Percentiles rank a stretch among this genome's conserved stretches.
Evolutionary conservation across 2,888 invertebrate species (phyloP).

Genomic region (Drosophila demipolita): DNA sequence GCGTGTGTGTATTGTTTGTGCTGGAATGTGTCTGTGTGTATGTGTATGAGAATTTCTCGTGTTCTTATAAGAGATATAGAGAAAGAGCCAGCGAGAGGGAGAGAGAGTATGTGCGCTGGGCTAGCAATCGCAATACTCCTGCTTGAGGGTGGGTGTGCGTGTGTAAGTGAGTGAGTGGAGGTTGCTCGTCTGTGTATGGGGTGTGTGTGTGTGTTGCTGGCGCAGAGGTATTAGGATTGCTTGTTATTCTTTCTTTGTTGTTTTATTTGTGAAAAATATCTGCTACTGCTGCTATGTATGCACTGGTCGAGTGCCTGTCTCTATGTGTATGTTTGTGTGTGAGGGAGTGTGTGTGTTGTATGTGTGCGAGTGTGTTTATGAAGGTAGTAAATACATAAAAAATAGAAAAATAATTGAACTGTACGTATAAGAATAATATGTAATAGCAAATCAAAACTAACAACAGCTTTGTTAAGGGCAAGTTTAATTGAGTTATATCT

Average conservation of each 20-base stretch:
- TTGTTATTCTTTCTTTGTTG: slow-evolving; percentile 81
- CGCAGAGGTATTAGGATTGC: slow-evolving; percentile 68
- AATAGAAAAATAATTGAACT: slow-evolving; percentile 50
- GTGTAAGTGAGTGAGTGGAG: slow-evolving; percentile 13
- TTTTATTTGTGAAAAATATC: slow-evolving; percentile 79
- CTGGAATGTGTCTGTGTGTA: slow-evolving; percentile 41
- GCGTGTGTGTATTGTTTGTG: slow-evolving; percentile 55
- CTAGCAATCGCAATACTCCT: slow-evolving; percentile 53
- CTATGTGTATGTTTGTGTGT: slow-evolving; percentile 18
- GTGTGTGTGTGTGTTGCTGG: slow-evolving; percentile 33
- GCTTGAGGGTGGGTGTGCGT: slow-evolving; percentile 27
- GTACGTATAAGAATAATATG: slow-evolving; percentile 55
- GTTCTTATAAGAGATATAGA: slow-evolving; percentile 43
- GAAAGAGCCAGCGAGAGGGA: slow-evolving; percentile 16
- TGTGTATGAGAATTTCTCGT: slow-evolving; percentile 59
- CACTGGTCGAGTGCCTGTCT: slow-evolving; percentile 58
- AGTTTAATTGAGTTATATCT: slow-evolving; percentile 46
- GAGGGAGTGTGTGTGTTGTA: slow-evolving; percentile 12
- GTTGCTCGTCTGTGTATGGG: slow-evolving; percentile 16
- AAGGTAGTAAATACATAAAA: slow-evolving; percentile 71
- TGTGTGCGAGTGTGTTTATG: slow-evolving; percentile 47
- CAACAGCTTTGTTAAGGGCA: slow-evolving; percentile 48
- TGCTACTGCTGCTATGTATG: slow-evolving; percentile 66
- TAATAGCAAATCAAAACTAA: slow-evolving; percentile 66
- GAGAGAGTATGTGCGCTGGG: slow-evolving; percentile 40